Evolutionary conservation across 2,113 vertebrate species (phyloP).

Genomic region (Cyanocitta stelleri): DNA sequence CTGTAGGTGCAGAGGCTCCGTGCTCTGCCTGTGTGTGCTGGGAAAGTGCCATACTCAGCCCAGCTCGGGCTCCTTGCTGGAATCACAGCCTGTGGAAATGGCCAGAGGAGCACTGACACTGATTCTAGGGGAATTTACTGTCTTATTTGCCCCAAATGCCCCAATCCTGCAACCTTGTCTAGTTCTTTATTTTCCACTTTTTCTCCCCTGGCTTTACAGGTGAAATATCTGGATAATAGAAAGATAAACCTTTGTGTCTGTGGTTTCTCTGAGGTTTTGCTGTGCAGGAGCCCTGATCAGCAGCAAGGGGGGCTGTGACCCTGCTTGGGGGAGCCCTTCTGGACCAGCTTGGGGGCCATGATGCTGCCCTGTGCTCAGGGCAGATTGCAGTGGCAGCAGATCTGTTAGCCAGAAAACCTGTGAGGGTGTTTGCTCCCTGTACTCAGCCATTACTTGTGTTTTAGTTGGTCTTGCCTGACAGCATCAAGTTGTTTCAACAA

Average conservation of each 20-base stretch:
- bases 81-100: not conserved
- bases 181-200: not conserved
- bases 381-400: not conserved
- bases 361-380: rapidly evolving
- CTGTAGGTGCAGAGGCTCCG: conserved; percentile 39
- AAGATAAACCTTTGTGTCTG: not conserved
- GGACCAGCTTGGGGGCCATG: rapidly evolving
- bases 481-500: not conserved
- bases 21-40: conserved; percentile 6
- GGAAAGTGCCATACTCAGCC: not conserved
- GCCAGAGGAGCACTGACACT: not conserved
- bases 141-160: not conserved
- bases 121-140: not conserved
- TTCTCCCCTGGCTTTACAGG: not conserved
- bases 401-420: not conserved
- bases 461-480: not conserved
- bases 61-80: conserved; percentile 35
- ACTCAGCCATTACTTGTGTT: not conserved
- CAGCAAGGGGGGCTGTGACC: not conserved
- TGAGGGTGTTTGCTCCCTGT: not conserved
- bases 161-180: not conserved
- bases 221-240: not conserved
- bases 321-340: not conserved
- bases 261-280: not conserved
- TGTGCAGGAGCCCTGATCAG: not conserved